Conservation (phyloP, 2,797 vertebrate species). For the Fundulus diaphanus region DNA sequence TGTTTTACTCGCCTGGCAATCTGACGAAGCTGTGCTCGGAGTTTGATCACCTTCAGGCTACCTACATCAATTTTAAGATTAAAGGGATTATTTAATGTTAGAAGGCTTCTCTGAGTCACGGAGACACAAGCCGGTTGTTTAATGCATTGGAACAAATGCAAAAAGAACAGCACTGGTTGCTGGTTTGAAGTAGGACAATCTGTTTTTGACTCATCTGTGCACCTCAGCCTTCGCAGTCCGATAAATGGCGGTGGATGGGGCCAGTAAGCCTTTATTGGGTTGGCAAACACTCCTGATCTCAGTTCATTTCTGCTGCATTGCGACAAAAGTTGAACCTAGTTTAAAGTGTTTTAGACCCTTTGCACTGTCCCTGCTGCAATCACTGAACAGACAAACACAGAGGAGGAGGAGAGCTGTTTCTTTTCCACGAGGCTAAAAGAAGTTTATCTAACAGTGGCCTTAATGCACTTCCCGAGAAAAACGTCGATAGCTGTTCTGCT, state of each 20-base stretch:
- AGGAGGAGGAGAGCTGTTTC: not conserved
- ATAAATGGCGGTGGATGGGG: not conserved
- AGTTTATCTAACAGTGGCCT: not conserved
- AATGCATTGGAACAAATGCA: not conserved
- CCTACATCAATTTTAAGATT: not conserved
- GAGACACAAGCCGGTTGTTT: not conserved
- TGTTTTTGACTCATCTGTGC: not conserved
- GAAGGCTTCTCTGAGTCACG: not conserved
- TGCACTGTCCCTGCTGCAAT: constrained; percentile 7
- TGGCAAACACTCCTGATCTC: not conserved
- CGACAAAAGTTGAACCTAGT: constrained; percentile 22
- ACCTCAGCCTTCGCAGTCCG: not conserved
- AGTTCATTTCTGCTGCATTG: constrained; percentile 10
- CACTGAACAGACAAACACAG: not conserved
- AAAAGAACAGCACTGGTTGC: not conserved
- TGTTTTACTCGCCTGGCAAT: not conserved
- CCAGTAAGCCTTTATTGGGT: not conserved
- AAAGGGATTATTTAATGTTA: not conserved
- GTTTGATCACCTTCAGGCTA: not conserved
- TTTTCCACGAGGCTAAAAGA: constrained; percentile 1
- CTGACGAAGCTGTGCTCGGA: not conserved
- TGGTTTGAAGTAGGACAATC: not conserved
- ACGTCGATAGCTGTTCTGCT: not conserved
- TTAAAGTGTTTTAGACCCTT: constrained; percentile 6
- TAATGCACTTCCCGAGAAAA: constrained; percentile 1